A percentile compares a stretch with the other conserved stretches of the same genome.
Evolutionary conservation across 2,113 vertebrate genomes (phyloP).

Genomic region (Cricetomys ansorgei): DNA sequence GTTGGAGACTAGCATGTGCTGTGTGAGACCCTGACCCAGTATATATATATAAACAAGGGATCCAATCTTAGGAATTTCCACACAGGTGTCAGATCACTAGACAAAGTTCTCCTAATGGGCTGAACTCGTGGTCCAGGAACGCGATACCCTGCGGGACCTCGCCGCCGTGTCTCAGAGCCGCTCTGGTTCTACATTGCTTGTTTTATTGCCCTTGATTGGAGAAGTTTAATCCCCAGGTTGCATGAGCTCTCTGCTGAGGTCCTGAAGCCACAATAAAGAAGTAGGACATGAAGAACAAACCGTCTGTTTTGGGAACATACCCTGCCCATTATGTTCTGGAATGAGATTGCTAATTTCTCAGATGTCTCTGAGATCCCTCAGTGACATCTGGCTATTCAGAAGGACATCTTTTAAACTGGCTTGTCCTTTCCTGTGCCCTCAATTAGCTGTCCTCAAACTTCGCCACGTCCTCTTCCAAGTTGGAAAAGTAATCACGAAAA

Average conservation of each 20-base stretch:
- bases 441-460: background rate
- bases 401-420: background rate
- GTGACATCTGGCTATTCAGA: conserved; percentile 1
- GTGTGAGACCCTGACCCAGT: background rate
- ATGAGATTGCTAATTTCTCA: conserved; percentile 24
- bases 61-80: background rate
- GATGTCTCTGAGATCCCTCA: no score
- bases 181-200: background rate
- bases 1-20: background rate
- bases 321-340: background rate
- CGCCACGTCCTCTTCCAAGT: background rate
- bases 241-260: background rate
- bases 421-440: background rate
- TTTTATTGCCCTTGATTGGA: background rate
- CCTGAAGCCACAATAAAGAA: background rate
- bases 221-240: background rate
- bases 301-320: conserved; percentile 36
- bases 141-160: background rate
- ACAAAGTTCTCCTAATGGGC: background rate
- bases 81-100: background rate
- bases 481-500: conserved; percentile 51
- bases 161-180: background rate
- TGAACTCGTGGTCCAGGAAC: background rate
- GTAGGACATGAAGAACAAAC: background rate
- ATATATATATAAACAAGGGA: background rate